Evolutionary conservation across 2,113 vertebrate genomes (phyloP), one percentile per base, ranked within the genome.

Genomic region (Clarias gariepinus): DNA sequence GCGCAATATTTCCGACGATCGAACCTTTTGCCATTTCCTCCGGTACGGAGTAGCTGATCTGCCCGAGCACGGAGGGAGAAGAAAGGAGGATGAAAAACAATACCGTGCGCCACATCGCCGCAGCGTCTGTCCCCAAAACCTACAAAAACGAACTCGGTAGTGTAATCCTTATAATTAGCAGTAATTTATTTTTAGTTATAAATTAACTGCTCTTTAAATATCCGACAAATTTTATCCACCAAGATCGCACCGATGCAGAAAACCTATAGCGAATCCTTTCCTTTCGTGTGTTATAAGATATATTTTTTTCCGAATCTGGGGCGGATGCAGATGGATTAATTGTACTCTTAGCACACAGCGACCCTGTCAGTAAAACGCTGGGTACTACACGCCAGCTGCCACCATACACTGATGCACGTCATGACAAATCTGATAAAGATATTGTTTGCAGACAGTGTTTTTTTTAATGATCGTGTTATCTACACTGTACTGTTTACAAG

Each of bases 21-120:
- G 92, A 93, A 4, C 92, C 93, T 87, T 83, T 93, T 6, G 91
- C 74, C 84, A 94, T 36, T 89, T 95, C 94, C 85, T 95, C 94
- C 0, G 90, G 84, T 52, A 90, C 85, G 2, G 88, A 86, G 71
- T 90, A 90, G 19, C 88, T 90, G 77, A 90, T 71, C 64, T 90
- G 90, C 8, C 84, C 88, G 36, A 11, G 18, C 55, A 61, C 86
- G 28, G 58, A 79, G 57, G 23, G 63, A 63, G 53, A 80, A 58
- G 25, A 86, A 55, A 89, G 30, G 4, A 87, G 6, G 3, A 63
- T 91, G 30, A 53, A 21, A 60, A 86, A 69, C 84, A 86, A 47
- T 30, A 85, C 60, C 33, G 77, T 41, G 28, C 78, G 81, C 84
- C 83, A 58, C 36, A 76, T 52, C 28, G 9, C 28, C 11, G 25